Conservation (phyloP, 1,140 invertebrate species). For the Hydropsyche tenuis region DNA sequence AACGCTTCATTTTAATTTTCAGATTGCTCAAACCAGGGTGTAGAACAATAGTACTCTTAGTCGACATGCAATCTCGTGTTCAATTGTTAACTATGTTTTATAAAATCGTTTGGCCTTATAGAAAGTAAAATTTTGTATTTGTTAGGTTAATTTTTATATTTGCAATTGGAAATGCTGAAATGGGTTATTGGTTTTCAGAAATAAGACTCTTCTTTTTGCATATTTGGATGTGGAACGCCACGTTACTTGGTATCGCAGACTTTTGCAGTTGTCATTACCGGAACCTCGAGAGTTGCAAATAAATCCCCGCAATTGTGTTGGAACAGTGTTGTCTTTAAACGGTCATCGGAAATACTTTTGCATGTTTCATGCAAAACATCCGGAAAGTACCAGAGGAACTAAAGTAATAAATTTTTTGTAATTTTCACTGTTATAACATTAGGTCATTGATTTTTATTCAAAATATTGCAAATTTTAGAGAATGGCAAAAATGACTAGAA, state of each 20-base stretch:
- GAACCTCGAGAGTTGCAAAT: slow-evolving; percentile 85
- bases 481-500: slow-evolving; percentile 70
- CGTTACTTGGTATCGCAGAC: slow-evolving; percentile 88
- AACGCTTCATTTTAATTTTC: slow-evolving; percentile 36
- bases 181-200: slow-evolving; percentile 59
- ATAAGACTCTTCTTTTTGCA: slow-evolving; percentile 92
- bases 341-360: slow-evolving; percentile 97
- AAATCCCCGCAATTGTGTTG: slow-evolving; percentile 95
- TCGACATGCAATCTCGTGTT: slow-evolving; percentile 86
- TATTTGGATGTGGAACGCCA: slow-evolving; percentile 92
- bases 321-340: slow-evolving; percentile 95
- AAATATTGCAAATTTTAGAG: slow-evolving; percentile 58
- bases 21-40: slow-evolving; percentile 92
- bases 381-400: slow-evolving; percentile 62
- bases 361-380: slow-evolving; percentile 96
- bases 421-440: too few species aligned
- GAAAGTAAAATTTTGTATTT: slow-evolving; percentile 71
- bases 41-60: slow-evolving; percentile 87
- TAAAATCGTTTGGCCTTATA: slow-evolving; percentile 91
- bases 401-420: slow-evolving; percentile 58
- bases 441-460: slow-evolving; percentile 3
- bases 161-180: neutral
- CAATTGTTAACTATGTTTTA: slow-evolving; percentile 91
- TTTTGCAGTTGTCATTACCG: slow-evolving; percentile 84
- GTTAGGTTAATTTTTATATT: neutral